Evolutionary conservation across 2,113 vertebrate genomes (phyloP).

Genomic region (Ceyx margarethae): DNA sequence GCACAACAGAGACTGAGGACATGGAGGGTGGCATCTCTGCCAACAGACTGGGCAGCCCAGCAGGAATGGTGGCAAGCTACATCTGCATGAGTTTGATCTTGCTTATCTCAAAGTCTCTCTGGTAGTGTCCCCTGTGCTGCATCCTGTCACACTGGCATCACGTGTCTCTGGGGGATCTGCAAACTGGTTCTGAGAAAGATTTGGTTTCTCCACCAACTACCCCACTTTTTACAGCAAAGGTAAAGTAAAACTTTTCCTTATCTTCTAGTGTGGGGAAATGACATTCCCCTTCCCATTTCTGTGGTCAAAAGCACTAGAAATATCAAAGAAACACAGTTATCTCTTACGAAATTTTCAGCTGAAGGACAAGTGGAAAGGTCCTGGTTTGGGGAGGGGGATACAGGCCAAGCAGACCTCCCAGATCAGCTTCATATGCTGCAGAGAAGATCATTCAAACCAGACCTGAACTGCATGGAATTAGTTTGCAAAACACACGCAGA

Average conservation of each 20-base stretch:
- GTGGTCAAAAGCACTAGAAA: background rate
- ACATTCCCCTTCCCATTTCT: background rate
- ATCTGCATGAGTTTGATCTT: background rate
- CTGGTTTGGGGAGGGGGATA: background rate
- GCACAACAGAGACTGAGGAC: background rate
- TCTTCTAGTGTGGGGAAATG: background rate
- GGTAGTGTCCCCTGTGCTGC: background rate
- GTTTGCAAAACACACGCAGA: background rate
- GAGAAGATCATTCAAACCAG: background rate
- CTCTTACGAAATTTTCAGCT: background rate
- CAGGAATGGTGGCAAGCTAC: background rate
- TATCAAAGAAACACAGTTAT: background rate
- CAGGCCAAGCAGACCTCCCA: background rate
- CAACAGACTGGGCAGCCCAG: background rate
- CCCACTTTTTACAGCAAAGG: background rate
- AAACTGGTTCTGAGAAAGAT: background rate
- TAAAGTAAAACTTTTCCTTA: background rate
- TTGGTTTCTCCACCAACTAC: background rate
- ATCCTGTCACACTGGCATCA: background rate
- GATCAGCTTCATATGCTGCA: background rate
- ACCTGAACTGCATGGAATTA: background rate
- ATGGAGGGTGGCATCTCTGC: background rate
- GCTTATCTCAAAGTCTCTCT: background rate
- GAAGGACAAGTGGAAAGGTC: background rate
- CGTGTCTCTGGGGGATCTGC: background rate